These are phyloP conservation scores for Anoplolepis gracilipes DNA, from an alignment of 1,140 invertebrate genomes.

Conservation along the genomic window DNA sequence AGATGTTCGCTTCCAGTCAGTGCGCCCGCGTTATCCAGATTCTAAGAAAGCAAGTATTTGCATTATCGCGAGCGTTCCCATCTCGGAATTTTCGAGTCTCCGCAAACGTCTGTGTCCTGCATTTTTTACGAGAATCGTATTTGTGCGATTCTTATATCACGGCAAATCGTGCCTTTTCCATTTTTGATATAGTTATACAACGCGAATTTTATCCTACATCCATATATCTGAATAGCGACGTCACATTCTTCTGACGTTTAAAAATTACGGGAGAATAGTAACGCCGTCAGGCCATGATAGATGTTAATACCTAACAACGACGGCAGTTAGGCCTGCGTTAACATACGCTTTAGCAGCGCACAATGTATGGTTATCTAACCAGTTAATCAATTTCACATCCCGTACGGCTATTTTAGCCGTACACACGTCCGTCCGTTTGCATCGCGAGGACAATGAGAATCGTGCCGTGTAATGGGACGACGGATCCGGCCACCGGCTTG, in stretches of 20 bases:
- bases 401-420: constrained; percentile 69
- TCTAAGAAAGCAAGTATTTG: constrained; percentile 52
- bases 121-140: constrained; percentile 32
- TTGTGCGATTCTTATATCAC: not conserved
- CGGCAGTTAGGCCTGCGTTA: constrained; percentile 55
- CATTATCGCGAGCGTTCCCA: constrained; percentile 37
- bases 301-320: constrained; percentile 42
- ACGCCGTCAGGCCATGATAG: constrained; percentile 10
- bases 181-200: not conserved
- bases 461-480: constrained; percentile 70
- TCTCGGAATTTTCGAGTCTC: constrained; percentile 43
- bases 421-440: constrained; percentile 69
- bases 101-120: constrained; percentile 46
- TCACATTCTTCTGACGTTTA: not conserved
- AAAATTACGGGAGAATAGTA: not conserved
- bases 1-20: constrained; percentile 56
- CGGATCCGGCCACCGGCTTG: constrained; percentile 62
- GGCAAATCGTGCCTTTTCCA: not conserved
- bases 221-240: not conserved
- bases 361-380: constrained; percentile 62
- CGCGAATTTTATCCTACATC: not conserved
- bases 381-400: constrained; percentile 76
- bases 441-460: constrained; percentile 71
- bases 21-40: constrained; percentile 17
- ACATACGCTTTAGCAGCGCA: constrained; percentile 64